A percentile compares a stretch with the other conserved stretches of the same genome.
phyloP scores from a whole-genome alignment of 1,140 invertebrate species.

The Papilio xuthus region DNA sequence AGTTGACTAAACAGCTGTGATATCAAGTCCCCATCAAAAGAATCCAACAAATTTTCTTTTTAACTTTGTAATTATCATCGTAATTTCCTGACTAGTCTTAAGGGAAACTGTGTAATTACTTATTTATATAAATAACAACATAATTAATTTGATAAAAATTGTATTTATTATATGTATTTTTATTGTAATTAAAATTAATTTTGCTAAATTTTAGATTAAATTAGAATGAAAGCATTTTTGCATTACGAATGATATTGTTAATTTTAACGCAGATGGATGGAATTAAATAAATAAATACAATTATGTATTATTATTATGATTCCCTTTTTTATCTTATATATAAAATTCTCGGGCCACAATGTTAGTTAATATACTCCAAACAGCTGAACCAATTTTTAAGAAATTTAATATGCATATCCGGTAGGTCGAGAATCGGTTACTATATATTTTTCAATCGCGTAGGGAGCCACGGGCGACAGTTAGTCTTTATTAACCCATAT shows the following conservation, averaged over 20 bases:
- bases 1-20: conserved; percentile 76
- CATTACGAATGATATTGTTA: conserved; percentile 66
- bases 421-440: too few relatives aligned
- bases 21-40: conserved; percentile 65
- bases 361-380: too few relatives aligned
- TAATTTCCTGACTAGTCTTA: conserved; percentile 77
- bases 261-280: conserved; percentile 65
- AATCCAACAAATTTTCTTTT: conserved; percentile 47
- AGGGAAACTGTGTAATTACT: conserved; percentile 64
- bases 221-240: conserved; percentile 54
- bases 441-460: too few relatives aligned
- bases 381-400: too few relatives aligned
- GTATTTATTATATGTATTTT: conserved; percentile 78
- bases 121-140: conserved; percentile 60
- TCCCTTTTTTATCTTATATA: conserved; percentile 28
- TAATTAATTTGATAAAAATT: conserved; percentile 53
- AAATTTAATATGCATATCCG: too few relatives aligned
- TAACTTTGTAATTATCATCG: conserved; percentile 54
- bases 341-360: too few relatives aligned
- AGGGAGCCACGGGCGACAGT: too few relatives aligned
- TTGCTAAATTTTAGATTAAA: conserved; percentile 52
- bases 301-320: conserved; percentile 31
- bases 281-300: conserved; percentile 71
- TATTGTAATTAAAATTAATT: conserved; percentile 54
- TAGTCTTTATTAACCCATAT: too few relatives aligned